Percentiles rank a stretch among this genome's conserved stretches.
These are phyloP conservation scores for Erynnis tages DNA, from an alignment of 2,888 invertebrate genomes.

Conservation along the genomic window DNA sequence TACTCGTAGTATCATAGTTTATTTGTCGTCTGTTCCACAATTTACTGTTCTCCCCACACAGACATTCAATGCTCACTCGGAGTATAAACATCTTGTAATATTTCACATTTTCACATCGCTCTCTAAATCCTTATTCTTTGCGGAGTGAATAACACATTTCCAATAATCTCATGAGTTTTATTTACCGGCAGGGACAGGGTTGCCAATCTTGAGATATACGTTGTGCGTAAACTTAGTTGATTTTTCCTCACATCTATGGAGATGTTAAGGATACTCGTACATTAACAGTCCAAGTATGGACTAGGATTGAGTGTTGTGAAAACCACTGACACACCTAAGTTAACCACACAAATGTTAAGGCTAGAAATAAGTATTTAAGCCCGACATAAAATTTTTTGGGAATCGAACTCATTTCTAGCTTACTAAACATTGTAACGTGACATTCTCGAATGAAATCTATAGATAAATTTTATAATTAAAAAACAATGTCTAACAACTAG, in stretches of 20 bases:
- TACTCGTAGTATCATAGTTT: neutral
- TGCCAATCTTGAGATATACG: neutral
- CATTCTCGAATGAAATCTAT: too few relatives aligned
- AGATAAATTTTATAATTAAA: too few relatives aligned
- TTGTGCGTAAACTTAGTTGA: neutral
- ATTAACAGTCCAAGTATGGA: too few relatives aligned
- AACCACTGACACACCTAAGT: too few relatives aligned
- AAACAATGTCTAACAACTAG: too few relatives aligned
- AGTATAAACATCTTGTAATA: slow-evolving; percentile 25
- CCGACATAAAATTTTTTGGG: too few relatives aligned
- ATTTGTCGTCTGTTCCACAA: neutral
- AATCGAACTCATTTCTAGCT: too few relatives aligned
- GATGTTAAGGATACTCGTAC: too few relatives aligned
- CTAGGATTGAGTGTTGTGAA: too few relatives aligned
- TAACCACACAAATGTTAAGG: too few relatives aligned
- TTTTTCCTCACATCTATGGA: neutral
- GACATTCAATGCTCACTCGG: neutral
- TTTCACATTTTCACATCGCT: slow-evolving; percentile 33
- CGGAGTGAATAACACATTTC: slow-evolving; percentile 58
- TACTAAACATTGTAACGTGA: too few relatives aligned
- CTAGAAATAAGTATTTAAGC: too few relatives aligned
- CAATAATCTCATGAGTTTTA: slow-evolving; percentile 70
- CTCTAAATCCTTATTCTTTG: slow-evolving; percentile 49
- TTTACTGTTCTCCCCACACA: neutral
- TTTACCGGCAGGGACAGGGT: slow-evolving; percentile 54